These are phyloP conservation scores for Ammodramus savannarum DNA, from an alignment of 2,113 vertebrate genomes.

Conservation along the genomic window DNA sequence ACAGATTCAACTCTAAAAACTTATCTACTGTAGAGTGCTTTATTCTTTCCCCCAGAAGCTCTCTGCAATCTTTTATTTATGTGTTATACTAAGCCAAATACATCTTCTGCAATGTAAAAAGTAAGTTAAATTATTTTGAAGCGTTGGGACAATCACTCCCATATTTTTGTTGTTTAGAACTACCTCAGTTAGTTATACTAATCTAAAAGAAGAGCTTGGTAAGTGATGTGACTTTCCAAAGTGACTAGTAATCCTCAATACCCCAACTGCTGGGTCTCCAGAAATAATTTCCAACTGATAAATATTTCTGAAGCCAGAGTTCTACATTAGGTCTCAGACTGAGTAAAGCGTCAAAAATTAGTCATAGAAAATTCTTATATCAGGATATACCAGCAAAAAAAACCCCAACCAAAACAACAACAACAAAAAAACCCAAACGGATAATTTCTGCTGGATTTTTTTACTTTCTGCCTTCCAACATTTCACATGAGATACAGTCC, in stretches of 20 bases:
- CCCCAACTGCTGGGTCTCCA: not conserved
- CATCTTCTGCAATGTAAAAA: slow-evolving; percentile 68
- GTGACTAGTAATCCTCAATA: not conserved
- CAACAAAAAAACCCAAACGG: not conserved
- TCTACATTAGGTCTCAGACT: not conserved
- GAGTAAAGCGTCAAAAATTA: not conserved
- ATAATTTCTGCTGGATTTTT: not conserved
- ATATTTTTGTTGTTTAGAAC: not conserved
- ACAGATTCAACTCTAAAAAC: slow-evolving; percentile 57
- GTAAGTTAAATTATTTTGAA: slow-evolving; percentile 71
- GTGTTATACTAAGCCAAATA: slow-evolving; percentile 67
- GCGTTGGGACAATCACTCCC: slow-evolving; percentile 22
- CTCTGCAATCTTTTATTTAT: slow-evolving; percentile 54
- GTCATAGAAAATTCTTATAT: not conserved
- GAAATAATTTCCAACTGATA: not conserved
- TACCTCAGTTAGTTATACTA: slow-evolving; percentile 3
- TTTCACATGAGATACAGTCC: not conserved
- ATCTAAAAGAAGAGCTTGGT: slow-evolving; percentile 42
- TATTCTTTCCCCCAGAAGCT: slow-evolving; percentile 52
- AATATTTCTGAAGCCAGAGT: not conserved
- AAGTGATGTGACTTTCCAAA: not conserved
- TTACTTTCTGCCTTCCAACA: not conserved
- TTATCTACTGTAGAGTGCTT: slow-evolving; percentile 44
- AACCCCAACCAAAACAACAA: not conserved
- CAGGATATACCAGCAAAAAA: not conserved